A percentile compares a stretch with the other conserved stretches of the same genome.
Conservation (phyloP, 2,113 vertebrate species). For the Rhinolophus ferrumequinum region DNA sequence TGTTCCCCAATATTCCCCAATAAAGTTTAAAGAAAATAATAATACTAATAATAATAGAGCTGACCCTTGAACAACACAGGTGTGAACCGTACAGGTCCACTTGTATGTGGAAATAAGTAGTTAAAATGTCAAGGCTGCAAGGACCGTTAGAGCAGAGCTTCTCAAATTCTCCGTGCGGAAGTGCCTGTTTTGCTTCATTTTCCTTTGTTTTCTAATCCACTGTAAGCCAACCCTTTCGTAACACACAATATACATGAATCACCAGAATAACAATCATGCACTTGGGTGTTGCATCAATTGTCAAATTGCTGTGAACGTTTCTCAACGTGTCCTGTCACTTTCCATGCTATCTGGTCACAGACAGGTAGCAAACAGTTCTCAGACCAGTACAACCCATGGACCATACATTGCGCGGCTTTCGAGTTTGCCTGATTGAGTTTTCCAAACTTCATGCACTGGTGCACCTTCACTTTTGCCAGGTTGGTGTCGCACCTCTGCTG, state of each 20-base stretch:
- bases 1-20: too few species aligned
- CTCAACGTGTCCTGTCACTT: neutral
- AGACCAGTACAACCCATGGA: neutral
- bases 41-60: too few species aligned
- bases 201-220: neutral
- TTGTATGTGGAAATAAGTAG: neutral
- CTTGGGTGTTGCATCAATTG: neutral
- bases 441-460: neutral
- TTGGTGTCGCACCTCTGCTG: neutral
- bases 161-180: neutral
- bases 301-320: neutral
- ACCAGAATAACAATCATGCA: neutral
- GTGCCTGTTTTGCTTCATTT: neutral
- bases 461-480: neutral
- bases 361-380: neutral
- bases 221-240: neutral
- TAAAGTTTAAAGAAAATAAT: too few species aligned
- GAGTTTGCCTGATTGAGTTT: neutral
- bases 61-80: too few species aligned
- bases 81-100: too few species aligned
- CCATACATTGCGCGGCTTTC: neutral
- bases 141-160: neutral
- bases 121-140: neutral
- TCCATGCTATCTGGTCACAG: neutral
- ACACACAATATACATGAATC: neutral